Evolutionary conservation across 2,888 invertebrate genomes (phyloP).

Genomic region (Nudaria mundana): DNA sequence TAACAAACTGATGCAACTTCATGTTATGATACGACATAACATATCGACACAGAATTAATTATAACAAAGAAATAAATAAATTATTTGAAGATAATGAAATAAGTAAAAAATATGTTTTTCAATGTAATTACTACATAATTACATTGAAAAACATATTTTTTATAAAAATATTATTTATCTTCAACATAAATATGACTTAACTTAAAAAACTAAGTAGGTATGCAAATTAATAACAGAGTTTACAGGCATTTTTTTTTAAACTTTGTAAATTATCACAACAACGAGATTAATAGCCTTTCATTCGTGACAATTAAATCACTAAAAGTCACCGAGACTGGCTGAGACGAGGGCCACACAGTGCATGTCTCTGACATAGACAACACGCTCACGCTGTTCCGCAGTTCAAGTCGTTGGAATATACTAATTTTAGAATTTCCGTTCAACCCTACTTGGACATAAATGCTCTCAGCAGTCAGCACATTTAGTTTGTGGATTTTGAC

Average conservation of each 20-base stretch:
- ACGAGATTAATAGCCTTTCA: conserved; percentile 52
- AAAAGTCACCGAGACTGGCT: conserved; percentile 53
- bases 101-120: too few relatives aligned
- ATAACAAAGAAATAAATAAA: too few relatives aligned
- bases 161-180: too few relatives aligned
- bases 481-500: conserved; percentile 55
- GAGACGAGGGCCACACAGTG: conserved; percentile 55
- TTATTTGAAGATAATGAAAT: too few relatives aligned
- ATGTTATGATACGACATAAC: too few relatives aligned
- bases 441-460: conserved; percentile 70
- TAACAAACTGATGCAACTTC: too few relatives aligned
- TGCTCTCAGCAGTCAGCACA: conserved; percentile 67
- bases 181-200: too few relatives aligned
- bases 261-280: conserved; percentile 35
- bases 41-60: too few relatives aligned
- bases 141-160: too few relatives aligned
- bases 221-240: conserved; percentile 19
- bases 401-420: conserved; percentile 71
- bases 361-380: conserved; percentile 63
- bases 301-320: conserved; percentile 72
- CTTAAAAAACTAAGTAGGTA: background rate
- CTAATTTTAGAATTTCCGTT: conserved; percentile 79
- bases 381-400: conserved; percentile 54
- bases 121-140: too few relatives aligned
- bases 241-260: conserved; percentile 19